These are phyloP conservation scores for Drosophila erecta DNA, from an alignment of 1,140 invertebrate species.

Conservation along the genomic window DNA sequence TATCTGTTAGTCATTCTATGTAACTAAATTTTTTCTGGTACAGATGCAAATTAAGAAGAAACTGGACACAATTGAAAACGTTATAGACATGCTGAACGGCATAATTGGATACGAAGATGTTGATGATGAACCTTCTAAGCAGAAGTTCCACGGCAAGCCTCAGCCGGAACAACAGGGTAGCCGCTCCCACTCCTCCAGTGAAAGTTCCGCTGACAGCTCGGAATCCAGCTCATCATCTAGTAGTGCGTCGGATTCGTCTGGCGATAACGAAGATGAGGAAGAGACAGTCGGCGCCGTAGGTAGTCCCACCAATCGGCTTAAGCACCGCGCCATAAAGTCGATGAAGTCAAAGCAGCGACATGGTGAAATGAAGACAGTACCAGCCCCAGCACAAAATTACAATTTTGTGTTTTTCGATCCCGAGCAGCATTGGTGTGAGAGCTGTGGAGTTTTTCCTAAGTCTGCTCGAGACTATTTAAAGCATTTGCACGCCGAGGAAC, in stretches of 20 bases:
- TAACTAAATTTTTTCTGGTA: not conserved
- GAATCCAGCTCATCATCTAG: slow-evolving; percentile 54
- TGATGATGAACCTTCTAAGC: slow-evolving; percentile 59
- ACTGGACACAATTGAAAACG: slow-evolving; percentile 92
- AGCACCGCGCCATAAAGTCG: slow-evolving; percentile 83
- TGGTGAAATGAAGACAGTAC: slow-evolving; percentile 34
- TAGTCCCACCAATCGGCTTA: slow-evolving; percentile 78
- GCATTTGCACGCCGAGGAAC: slow-evolving; percentile 91
- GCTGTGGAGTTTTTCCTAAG: slow-evolving; percentile 93
- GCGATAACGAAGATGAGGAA: slow-evolving; percentile 58
- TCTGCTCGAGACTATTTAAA: slow-evolving; percentile 93
- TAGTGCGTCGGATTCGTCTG: slow-evolving; percentile 56
- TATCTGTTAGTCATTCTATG: not conserved
- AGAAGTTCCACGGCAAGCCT: slow-evolving; percentile 18
- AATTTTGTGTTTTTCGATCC: slow-evolving; percentile 94
- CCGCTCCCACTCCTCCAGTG: slow-evolving; percentile 50
- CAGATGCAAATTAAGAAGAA: slow-evolving; percentile 93
- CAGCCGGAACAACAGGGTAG: slow-evolving; percentile 15
- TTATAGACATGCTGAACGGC: slow-evolving; percentile 92
- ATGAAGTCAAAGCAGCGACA: slow-evolving; percentile 84
- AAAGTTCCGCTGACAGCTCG: slow-evolving; percentile 60
- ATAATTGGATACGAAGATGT: slow-evolving; percentile 86
- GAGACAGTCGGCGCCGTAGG: slow-evolving; percentile 38
- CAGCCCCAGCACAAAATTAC: slow-evolving; percentile 69
- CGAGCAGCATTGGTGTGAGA: slow-evolving; percentile 94